Evolutionary conservation across 2,888 invertebrate genomes (phyloP).

Genomic region (Hypolimnas misippus): DNA sequence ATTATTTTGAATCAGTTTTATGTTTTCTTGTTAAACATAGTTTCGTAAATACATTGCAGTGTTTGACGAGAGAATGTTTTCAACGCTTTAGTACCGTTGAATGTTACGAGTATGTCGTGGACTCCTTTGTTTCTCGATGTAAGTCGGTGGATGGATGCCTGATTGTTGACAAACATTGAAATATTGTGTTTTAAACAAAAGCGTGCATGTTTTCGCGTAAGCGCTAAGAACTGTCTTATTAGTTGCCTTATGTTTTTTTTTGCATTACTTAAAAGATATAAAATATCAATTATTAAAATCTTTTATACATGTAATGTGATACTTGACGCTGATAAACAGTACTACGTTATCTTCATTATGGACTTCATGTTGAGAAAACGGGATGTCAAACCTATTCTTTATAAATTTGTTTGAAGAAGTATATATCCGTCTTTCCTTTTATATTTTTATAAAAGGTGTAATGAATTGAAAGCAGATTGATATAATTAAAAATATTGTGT

Average conservation of each 20-base stretch:
- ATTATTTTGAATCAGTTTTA: neutral
- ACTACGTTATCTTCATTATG: too few species aligned
- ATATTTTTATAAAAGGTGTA: too few species aligned
- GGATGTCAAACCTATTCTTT: too few species aligned
- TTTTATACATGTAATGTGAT: too few species aligned
- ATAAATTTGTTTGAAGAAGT: too few species aligned
- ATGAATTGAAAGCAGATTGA: too few species aligned
- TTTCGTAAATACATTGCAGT: neutral
- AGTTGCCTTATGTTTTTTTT: neutral
- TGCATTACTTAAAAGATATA: too few species aligned
- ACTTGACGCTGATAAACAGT: too few species aligned
- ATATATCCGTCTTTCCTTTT: too few species aligned
- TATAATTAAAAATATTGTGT: too few species aligned
- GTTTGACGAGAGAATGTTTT: neutral
- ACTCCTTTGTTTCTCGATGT: constrained; percentile 23
- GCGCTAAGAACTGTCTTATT: neutral
- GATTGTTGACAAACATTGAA: constrained; percentile 51
- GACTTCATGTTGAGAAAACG: too few species aligned
- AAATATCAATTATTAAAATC: too few species aligned
- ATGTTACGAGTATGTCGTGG: neutral
- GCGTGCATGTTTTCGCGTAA: neutral
- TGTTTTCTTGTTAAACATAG: neutral
- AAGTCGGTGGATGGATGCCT: constrained; percentile 56
- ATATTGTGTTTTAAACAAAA: constrained; percentile 30
- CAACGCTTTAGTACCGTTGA: neutral